Conservation (phyloP, 2,797 vertebrate genomes). For the Menidia menidia region DNA sequence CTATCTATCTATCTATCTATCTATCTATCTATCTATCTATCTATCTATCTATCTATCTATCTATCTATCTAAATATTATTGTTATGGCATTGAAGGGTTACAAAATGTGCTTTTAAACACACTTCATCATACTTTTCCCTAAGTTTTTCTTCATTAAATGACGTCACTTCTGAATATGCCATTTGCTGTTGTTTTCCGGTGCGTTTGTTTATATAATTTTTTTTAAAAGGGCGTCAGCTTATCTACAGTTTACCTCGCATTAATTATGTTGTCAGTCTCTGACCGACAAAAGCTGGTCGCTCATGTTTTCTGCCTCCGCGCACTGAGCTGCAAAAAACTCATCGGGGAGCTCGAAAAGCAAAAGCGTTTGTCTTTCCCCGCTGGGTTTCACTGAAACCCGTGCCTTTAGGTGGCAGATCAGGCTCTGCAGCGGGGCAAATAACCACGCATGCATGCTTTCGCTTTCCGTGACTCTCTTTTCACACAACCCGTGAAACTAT, state of each 20-base stretch:
- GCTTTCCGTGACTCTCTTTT: neutral
- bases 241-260: no score
- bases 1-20: no score
- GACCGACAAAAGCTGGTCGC: neutral
- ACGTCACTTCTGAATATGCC: neutral
- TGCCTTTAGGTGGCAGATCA: neutral
- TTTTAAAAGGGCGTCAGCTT: no score
- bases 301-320: neutral
- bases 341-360: neutral
- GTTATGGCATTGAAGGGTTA: no score
- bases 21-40: no score
- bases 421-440: no score
- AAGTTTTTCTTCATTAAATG: neutral
- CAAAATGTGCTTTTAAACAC: neutral
- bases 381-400: slow-evolving; percentile 11
- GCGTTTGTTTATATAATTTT: neutral
- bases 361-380: neutral
- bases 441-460: neutral
- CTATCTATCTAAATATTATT: no score
- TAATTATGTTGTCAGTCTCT: neutral
- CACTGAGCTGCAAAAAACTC: neutral
- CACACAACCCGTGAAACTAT: neutral
- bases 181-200: neutral
- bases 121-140: neutral
- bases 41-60: no score